Percentiles rank a stretch among this genome's conserved stretches.
Evolutionary conservation across 2,888 invertebrate genomes (phyloP).

Genomic region (Sicus ferrugineus): DNA sequence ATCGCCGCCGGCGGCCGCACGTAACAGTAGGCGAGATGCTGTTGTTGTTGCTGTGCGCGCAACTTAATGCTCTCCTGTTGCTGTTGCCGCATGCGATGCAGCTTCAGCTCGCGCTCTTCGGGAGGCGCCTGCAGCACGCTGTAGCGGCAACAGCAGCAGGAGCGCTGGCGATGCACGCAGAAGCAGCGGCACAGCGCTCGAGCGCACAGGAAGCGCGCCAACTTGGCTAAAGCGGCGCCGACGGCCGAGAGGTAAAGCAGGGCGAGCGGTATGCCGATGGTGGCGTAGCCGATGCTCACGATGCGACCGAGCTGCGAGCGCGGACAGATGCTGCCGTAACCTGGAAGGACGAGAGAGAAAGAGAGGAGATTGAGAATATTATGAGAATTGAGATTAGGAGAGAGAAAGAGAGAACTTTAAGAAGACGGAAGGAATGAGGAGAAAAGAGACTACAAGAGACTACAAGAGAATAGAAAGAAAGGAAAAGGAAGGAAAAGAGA

Average conservation of each 20-base stretch:
- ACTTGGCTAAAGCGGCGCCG: conserved; percentile 79
- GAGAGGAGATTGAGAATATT: neutral
- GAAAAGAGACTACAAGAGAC: too few relatives aligned
- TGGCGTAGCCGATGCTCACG: conserved; percentile 82
- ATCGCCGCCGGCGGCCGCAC: conserved; percentile 34
- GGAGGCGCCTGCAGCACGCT: conserved; percentile 78
- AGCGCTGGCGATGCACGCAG: conserved; percentile 71
- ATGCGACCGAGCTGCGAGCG: conserved; percentile 85
- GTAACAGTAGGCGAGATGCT: conserved; percentile 40
- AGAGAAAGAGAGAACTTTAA: too few relatives aligned
- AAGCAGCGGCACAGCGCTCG: conserved; percentile 79
- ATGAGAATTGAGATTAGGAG: too few relatives aligned
- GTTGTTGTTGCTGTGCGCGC: conserved; percentile 48
- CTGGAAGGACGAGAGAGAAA: conserved; percentile 64
- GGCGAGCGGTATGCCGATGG: conserved; percentile 83
- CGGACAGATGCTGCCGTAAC: conserved; percentile 89
- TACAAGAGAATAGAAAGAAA: too few relatives aligned
- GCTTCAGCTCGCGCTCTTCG: conserved; percentile 78
- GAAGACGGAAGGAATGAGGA: too few relatives aligned
- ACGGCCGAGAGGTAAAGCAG: conserved; percentile 83
- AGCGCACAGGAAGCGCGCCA: conserved; percentile 79
- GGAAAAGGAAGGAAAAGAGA: too few relatives aligned
- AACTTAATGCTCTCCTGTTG: conserved; percentile 54
- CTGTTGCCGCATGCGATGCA: conserved; percentile 66
- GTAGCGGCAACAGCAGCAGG: conserved; percentile 76